Conservation (phyloP, 2,113 vertebrate genomes). For the Chloroceryle aenea region DNA sequence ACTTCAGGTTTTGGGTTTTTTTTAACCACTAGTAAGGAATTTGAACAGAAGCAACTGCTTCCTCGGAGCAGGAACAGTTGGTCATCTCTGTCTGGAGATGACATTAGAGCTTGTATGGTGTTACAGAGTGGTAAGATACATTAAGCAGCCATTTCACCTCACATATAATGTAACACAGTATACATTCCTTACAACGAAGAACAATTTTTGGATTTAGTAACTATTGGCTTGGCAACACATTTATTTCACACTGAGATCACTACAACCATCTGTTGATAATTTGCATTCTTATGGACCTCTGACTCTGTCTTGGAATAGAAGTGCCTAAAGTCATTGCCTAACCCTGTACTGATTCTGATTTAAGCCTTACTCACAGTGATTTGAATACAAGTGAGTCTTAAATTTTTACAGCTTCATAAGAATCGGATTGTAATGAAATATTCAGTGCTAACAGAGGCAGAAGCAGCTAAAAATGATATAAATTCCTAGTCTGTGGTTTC, state of each 20-base stretch:
- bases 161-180: not conserved
- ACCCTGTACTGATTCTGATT: not conserved
- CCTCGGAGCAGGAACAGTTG: not conserved
- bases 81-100: not conserved
- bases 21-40: not conserved
- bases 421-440: not conserved
- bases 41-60: not conserved
- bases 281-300: slow-evolving; percentile 50
- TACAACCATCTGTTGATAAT: slow-evolving; percentile 65
- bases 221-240: slow-evolving; percentile 42
- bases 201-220: slow-evolving; percentile 13
- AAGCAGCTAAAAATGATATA: not conserved
- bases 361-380: slow-evolving; percentile 18
- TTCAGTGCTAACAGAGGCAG: not conserved
- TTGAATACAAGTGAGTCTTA: slow-evolving; percentile 36
- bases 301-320: slow-evolving; percentile 30
- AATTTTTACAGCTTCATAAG: slow-evolving; percentile 27
- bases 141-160: slow-evolving; percentile 24
- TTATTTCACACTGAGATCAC: slow-evolving; percentile 10
- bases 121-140: not conserved
- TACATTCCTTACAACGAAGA: not conserved
- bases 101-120: not conserved
- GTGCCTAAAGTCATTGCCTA: not conserved
- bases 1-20: not conserved
- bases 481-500: not conserved